Conservation (phyloP, 2,888 invertebrate genomes). For the Epiblema foenella region DNA sequence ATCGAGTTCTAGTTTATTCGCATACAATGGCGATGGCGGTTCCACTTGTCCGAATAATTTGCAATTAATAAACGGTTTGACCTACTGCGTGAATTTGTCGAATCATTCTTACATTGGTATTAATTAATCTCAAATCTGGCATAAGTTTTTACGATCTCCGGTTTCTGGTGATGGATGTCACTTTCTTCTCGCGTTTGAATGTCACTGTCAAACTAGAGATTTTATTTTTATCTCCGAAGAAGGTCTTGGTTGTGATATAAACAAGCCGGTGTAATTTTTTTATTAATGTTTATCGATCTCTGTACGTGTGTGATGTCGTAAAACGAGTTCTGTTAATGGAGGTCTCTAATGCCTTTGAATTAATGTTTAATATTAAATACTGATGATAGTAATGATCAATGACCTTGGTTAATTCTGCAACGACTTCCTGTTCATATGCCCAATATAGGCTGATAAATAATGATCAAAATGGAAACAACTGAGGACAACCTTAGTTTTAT, state of each 20-base stretch:
- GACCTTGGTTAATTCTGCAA: conserved; percentile 30
- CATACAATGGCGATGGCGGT: conserved; percentile 76
- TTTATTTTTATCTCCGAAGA: conserved; percentile 27
- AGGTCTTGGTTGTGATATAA: conserved; percentile 46
- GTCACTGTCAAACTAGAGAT: conserved; percentile 52
- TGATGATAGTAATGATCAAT: conserved; percentile 36
- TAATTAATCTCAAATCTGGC: conserved; percentile 73
- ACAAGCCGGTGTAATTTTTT: conserved; percentile 37
- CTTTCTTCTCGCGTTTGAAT: conserved; percentile 68
- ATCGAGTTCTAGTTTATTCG: conserved; percentile 73
- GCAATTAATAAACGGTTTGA: conserved; percentile 80
- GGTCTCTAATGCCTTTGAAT: conserved; percentile 35
- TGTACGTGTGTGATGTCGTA: conserved; percentile 17
- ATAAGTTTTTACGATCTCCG: conserved; percentile 62
- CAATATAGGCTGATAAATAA: conserved; percentile 4
- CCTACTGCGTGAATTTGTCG: conserved; percentile 74
- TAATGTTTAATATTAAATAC: conserved; percentile 23
- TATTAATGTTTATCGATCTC: conserved; percentile 41
- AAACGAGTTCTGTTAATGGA: conserved; percentile 39
- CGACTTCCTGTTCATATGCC: conserved; percentile 21
- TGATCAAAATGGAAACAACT: conserved; percentile 12
- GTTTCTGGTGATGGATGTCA: conserved; percentile 63
- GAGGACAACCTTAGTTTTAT: neutral
- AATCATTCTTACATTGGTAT: conserved; percentile 68
- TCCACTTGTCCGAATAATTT: conserved; percentile 76